These are phyloP conservation scores for Dolichopus griseipennis DNA, from an alignment of 2,888 invertebrate species.

Conservation along the genomic window DNA sequence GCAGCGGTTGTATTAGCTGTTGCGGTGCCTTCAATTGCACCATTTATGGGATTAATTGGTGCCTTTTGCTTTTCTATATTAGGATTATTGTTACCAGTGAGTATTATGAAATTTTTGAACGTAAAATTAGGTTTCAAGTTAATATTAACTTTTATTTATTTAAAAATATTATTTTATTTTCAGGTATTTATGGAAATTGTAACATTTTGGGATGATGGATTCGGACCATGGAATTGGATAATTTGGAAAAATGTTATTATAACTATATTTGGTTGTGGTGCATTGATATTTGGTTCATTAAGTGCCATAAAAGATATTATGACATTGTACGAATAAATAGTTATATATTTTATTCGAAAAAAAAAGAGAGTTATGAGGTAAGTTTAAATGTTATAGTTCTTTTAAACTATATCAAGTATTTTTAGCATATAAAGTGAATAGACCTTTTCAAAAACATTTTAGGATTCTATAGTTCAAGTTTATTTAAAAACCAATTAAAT, in stretches of 20 bases:
- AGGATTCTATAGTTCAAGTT: too few species aligned
- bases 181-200: constrained; percentile 67
- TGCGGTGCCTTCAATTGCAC: constrained; percentile 77
- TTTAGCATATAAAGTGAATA: too few species aligned
- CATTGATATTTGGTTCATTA: constrained; percentile 72
- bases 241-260: constrained; percentile 72
- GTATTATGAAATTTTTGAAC: constrained; percentile 29
- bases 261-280: constrained; percentile 64
- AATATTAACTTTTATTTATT: neutral
- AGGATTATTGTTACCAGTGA: constrained; percentile 75
- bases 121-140: neutral
- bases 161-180: constrained; percentile 10
- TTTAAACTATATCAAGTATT: too few species aligned
- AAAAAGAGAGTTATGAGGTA: too few species aligned
- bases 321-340: constrained; percentile 25
- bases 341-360: too few species aligned
- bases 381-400: too few species aligned
- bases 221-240: constrained; percentile 62
- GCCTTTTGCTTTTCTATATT: constrained; percentile 88
- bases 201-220: constrained; percentile 77
- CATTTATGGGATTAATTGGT: constrained; percentile 87
- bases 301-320: constrained; percentile 56
- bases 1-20: constrained; percentile 69
- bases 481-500: too few species aligned
- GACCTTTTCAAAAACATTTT: too few species aligned